A percentile compares a stretch with the other conserved stretches of the same genome.
phyloP scores from a whole-genome alignment of 2,113 vertebrate species.

The Ascaphus truei region DNA sequence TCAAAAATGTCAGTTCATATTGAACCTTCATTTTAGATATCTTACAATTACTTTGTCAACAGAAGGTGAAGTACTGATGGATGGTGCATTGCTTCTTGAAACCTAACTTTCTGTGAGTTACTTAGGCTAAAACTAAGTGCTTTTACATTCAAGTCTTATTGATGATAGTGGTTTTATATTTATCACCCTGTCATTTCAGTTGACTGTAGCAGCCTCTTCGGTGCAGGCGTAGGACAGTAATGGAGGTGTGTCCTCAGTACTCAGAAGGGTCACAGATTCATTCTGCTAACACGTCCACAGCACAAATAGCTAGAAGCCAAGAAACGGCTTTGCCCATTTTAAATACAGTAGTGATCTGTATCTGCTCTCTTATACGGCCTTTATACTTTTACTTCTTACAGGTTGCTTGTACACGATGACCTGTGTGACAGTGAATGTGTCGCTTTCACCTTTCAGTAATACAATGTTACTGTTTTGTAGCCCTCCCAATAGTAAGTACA shows the following conservation, averaged over 20 bases:
- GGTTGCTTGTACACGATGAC: constrained; percentile 62
- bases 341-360: constrained; percentile 47
- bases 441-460: constrained; percentile 63
- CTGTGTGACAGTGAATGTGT: constrained; percentile 53
- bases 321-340: constrained; percentile 55
- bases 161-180: constrained; percentile 82
- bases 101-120: constrained; percentile 80
- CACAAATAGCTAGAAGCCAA: constrained; percentile 47
- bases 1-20: constrained; percentile 79
- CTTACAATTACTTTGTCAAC: constrained; percentile 85
- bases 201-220: constrained; percentile 70
- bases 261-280: constrained; percentile 67
- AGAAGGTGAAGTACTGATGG: constrained; percentile 74
- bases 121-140: constrained; percentile 84
- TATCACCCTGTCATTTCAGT: constrained; percentile 82
- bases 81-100: constrained; percentile 71
- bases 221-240: constrained; percentile 76
- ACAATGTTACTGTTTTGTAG: constrained; percentile 67
- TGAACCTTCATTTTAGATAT: constrained; percentile 74
- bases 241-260: constrained; percentile 76
- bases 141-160: constrained; percentile 82
- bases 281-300: constrained; percentile 59
- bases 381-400: constrained; percentile 54
- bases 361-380: constrained; percentile 45
- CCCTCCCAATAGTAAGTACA: constrained; percentile 66